Evolutionary conservation across 2,888 invertebrate genomes (phyloP).

Genomic region (Drosophila imparisetae): DNA sequence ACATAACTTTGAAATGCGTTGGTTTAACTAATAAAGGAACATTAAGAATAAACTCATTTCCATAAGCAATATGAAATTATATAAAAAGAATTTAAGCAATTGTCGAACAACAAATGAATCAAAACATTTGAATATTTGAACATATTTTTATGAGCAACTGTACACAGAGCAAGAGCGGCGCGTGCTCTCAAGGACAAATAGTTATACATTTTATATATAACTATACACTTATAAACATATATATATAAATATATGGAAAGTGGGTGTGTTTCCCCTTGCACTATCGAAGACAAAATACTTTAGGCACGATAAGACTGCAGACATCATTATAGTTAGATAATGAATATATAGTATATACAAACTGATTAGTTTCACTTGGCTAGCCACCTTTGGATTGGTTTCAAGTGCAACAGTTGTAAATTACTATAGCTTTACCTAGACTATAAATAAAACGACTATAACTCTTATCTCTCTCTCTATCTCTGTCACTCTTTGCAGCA

Average conservation of each 20-base stretch:
- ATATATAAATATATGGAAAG: constrained; percentile 9
- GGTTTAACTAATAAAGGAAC: constrained; percentile 19
- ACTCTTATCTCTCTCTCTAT: constrained; percentile 15
- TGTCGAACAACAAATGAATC: neutral
- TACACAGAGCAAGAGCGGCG: constrained; percentile 4
- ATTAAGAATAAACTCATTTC: constrained; percentile 6
- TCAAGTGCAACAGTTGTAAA: constrained; percentile 19
- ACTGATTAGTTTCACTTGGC: constrained; percentile 20
- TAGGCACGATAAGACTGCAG: constrained; percentile 41
- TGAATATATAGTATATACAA: constrained; percentile 9
- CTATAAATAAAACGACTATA: neutral
- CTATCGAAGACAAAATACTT: constrained; percentile 31
- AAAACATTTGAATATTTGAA: neutral
- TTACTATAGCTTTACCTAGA: constrained; percentile 2
- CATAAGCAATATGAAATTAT: neutral
- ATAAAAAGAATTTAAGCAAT: neutral
- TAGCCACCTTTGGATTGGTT: constrained; percentile 4
- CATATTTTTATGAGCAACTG: constrained; percentile 9
- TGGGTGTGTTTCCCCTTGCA: constrained; percentile 43
- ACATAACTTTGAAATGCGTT: neutral
- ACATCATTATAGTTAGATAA: constrained; percentile 17
- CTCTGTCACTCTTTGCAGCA: constrained; percentile 52
- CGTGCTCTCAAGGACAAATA: constrained; percentile 26
- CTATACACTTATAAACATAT: neutral
- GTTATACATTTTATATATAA: constrained; percentile 3